Evolutionary conservation across 2,888 invertebrate genomes (phyloP).

Genomic region (Tanytarsus gracilentus): DNA sequence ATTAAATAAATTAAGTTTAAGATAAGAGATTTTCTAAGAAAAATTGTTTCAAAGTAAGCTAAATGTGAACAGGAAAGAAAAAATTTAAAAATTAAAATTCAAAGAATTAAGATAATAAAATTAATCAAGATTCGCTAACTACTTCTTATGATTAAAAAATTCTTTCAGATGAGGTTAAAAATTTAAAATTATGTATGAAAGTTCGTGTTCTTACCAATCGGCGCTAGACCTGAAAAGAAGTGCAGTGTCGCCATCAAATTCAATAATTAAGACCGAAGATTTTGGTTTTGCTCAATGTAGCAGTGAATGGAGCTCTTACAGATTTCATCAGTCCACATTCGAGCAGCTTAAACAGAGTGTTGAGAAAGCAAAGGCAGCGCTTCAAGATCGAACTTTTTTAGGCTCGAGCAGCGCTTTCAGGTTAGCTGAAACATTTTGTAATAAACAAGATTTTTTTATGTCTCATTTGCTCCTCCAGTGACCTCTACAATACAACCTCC

Average conservation of each 20-base stretch:
- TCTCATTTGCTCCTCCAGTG: conserved; percentile 34
- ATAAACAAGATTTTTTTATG: not conserved
- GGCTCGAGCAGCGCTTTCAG: conserved; percentile 65
- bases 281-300: conserved; percentile 47
- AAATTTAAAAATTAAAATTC: too few relatives aligned
- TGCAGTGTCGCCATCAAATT: conserved; percentile 48
- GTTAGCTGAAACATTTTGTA: conserved; percentile 44
- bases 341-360: conserved; percentile 84
- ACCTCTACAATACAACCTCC: too few relatives aligned
- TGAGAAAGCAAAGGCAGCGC: conserved; percentile 80
- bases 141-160: too few relatives aligned
- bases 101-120: too few relatives aligned
- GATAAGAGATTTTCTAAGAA: too few relatives aligned
- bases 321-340: conserved; percentile 78
- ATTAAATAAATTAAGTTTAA: too few relatives aligned
- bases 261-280: conserved; percentile 44
- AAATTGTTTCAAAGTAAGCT: too few relatives aligned
- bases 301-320: conserved; percentile 66
- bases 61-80: too few relatives aligned
- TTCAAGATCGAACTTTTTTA: conserved; percentile 63
- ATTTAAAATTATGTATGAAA: conserved; percentile 72
- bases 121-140: too few relatives aligned
- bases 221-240: conserved; percentile 64
- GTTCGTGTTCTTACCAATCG: conserved; percentile 85
- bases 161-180: not conserved